Evolutionary conservation across 2,888 invertebrate species (phyloP).

Genomic region (Philereme transversata): DNA sequence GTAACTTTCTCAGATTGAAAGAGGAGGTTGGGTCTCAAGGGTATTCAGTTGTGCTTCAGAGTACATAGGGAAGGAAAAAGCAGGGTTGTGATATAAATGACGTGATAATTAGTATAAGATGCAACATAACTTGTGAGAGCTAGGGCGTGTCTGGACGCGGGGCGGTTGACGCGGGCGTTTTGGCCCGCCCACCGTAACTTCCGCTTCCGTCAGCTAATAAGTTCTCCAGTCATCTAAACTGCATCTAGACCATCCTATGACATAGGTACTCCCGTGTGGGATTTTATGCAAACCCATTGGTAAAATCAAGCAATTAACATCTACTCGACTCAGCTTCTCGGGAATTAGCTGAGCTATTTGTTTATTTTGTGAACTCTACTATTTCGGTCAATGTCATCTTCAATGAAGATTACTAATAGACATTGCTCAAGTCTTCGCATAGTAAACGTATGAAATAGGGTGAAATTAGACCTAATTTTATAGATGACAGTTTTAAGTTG

Average conservation of each 20-base stretch:
- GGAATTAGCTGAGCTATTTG: no score
- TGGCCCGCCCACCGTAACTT: slow-evolving; percentile 80
- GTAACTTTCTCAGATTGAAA: background rate
- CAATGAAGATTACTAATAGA: no score
- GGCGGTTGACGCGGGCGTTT: slow-evolving; percentile 76
- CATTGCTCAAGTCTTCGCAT: no score
- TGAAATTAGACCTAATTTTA: no score
- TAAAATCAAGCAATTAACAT: background rate
- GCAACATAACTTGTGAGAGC: slow-evolving; percentile 61
- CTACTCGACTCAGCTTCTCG: background rate
- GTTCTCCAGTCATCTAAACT: slow-evolving; percentile 40
- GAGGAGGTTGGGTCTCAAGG: background rate
- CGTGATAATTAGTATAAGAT: slow-evolving; percentile 69
- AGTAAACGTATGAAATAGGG: no score
- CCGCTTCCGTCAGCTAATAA: slow-evolving; percentile 72
- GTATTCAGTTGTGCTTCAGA: background rate
- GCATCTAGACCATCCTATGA: slow-evolving; percentile 6
- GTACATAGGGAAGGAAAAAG: background rate
- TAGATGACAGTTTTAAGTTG: no score
- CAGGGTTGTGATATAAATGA: slow-evolving; percentile 31
- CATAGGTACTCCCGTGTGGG: slow-evolving; percentile 31
- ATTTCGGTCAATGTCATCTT: no score
- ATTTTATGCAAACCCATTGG: slow-evolving; percentile 14
- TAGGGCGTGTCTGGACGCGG: slow-evolving; percentile 77
- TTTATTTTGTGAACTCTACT: no score